These are phyloP conservation scores for Actenoides lindsayi DNA, from an alignment of 2,113 vertebrate species.

Conservation along the genomic window DNA sequence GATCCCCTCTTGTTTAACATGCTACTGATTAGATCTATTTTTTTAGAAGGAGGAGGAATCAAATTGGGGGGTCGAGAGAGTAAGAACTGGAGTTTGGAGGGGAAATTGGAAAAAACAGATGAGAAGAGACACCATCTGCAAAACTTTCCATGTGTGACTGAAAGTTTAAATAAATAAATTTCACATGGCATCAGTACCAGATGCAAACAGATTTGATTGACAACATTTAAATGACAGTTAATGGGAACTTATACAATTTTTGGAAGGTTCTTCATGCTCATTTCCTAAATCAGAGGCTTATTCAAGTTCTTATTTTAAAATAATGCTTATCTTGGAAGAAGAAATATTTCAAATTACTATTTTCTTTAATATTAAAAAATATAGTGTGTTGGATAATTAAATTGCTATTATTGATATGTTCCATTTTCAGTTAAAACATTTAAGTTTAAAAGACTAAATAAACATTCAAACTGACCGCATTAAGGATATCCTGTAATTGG, in stretches of 20 bases:
- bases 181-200: constrained; percentile 73
- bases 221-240: constrained; percentile 79
- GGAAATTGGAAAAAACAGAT: constrained; percentile 25
- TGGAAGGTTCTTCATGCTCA: not conserved
- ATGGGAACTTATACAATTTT: constrained; percentile 48
- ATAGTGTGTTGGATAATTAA: not conserved
- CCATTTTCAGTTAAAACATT: not conserved
- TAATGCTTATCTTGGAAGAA: not conserved
- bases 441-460: not conserved
- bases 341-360: not conserved
- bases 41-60: constrained; percentile 63
- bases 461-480: not conserved
- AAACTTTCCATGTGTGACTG: constrained; percentile 90
- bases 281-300: not conserved
- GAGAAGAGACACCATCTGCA: constrained; percentile 84
- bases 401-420: not conserved
- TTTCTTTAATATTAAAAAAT: not conserved
- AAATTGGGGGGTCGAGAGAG: constrained; percentile 33
- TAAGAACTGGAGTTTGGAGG: not conserved
- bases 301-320: not conserved
- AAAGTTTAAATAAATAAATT: constrained; percentile 89
- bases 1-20: constrained; percentile 94
- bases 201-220: constrained; percentile 79
- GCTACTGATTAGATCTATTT: constrained; percentile 91
- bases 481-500: not conserved